phyloP scores from a whole-genome alignment of 1,140 invertebrate species.

The Sinonovacula constricta region DNA sequence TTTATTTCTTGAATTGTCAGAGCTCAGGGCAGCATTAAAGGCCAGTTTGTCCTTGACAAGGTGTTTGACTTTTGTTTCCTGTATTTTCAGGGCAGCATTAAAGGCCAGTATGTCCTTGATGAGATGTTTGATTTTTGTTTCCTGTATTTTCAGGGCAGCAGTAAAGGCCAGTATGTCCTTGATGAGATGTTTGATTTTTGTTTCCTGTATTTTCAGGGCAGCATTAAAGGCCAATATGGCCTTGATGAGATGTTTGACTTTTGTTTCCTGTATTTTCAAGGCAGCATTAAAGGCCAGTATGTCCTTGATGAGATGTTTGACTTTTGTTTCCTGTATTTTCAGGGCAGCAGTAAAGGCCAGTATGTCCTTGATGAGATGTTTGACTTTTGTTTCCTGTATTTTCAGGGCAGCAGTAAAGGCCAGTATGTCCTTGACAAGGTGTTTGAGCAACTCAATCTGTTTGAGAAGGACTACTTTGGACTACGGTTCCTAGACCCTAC shows the following conservation, averaged over 20 bases:
- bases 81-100: not conserved
- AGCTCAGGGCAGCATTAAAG: not conserved
- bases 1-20: no score
- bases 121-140: no score
- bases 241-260: not conserved
- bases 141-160: conserved; percentile 75
- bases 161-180: conserved; percentile 91
- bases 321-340: no score
- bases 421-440: conserved; percentile 96
- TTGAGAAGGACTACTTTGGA: conserved; percentile 99
- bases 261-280: conserved; percentile 78
- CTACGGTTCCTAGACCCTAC: conserved; percentile 93
- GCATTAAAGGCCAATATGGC: not conserved
- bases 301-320: conserved; percentile 98
- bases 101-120: not conserved
- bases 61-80: no score
- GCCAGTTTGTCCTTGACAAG: not conserved
- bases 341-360: conserved; percentile 83
- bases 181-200: conserved; percentile 99
- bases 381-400: conserved; percentile 63
- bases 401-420: conserved; percentile 82
- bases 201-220: no score
- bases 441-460: conserved; percentile 95
- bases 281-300: conserved; percentile 86
- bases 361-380: conserved; percentile 93